phyloP scores from a whole-genome alignment of 37 sponge, comb jelly and placozoan species.

The Oscarella lobularis region DNA sequence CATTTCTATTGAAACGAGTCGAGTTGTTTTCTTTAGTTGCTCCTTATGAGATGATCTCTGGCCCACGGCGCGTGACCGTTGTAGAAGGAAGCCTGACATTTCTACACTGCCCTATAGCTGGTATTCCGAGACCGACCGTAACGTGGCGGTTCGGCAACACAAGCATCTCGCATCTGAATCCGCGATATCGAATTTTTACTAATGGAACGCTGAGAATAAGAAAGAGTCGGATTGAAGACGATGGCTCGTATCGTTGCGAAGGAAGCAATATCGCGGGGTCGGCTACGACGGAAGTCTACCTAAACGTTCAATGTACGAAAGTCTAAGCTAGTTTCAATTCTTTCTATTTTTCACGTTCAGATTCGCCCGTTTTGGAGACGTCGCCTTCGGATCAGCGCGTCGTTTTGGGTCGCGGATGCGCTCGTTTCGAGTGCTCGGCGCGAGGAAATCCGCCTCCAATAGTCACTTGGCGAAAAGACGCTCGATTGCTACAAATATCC shows the following conservation, averaged over 20 bases:
- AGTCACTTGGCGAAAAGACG: not conserved
- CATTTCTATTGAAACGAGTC: too few relatives aligned
- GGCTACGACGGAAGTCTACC: not conserved
- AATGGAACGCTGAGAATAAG: not conserved
- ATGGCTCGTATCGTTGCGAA: not conserved
- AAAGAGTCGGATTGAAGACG: not conserved
- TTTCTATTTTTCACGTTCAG: too few relatives aligned
- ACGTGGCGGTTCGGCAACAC: not conserved
- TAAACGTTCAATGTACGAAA: not conserved
- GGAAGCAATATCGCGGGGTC: not conserved
- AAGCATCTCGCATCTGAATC: too few relatives aligned
- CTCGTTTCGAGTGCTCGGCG: not conserved
- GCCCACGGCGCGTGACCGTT: too few relatives aligned
- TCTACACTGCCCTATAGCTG: not conserved
- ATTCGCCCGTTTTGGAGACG: too few relatives aligned
- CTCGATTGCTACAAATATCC: not conserved
- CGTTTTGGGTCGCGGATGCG: not conserved
- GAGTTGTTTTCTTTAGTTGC: too few relatives aligned
- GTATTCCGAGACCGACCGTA: not conserved
- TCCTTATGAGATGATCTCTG: too few relatives aligned
- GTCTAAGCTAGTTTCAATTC: too few relatives aligned
- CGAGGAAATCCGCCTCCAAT: not conserved
- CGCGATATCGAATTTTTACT: not conserved
- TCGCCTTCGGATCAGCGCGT: too few relatives aligned
- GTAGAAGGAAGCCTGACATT: not conserved